Evolutionary conservation across 64 coral and sea anemone genomes (phyloP).

Genomic region (Acropora tenuis): DNA sequence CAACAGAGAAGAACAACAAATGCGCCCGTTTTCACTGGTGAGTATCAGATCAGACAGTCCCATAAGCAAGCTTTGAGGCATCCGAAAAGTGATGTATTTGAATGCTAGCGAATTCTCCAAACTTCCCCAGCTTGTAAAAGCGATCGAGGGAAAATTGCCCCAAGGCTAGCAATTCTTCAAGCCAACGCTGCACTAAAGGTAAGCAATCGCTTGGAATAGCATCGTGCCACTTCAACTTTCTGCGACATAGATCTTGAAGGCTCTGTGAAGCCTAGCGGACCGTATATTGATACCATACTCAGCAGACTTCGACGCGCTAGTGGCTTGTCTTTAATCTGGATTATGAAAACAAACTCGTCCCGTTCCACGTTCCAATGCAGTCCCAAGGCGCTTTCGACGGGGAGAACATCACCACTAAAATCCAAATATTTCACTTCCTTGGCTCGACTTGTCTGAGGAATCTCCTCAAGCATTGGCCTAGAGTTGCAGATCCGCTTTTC

Average conservation of each 20-base stretch:
- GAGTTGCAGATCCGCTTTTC: neutral
- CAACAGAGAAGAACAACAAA: neutral
- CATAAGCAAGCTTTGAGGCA: constrained; percentile 5
- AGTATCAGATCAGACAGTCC: neutral
- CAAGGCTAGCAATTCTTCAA: neutral
- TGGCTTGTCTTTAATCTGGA: neutral
- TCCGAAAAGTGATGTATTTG: constrained; percentile 22
- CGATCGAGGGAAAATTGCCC: neutral
- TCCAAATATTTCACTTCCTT: neutral
- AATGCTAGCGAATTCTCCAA: neutral
- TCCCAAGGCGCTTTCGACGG: neutral
- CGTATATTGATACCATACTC: neutral
- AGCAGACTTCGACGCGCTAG: neutral
- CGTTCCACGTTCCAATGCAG: neutral
- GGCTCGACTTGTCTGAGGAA: neutral
- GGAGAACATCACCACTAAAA: neutral
- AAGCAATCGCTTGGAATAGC: neutral
- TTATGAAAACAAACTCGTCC: neutral
- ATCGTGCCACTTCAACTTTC: neutral
- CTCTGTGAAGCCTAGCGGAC: neutral
- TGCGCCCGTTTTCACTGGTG: neutral
- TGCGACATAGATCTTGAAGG: neutral
- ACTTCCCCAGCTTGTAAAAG: no score
- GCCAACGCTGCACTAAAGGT: neutral
- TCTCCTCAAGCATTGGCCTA: neutral